These are phyloP conservation scores for Morbakka virulenta DNA, from an alignment of 30 jellyfish, hydroid and myxozoan species.

Conservation along the genomic window DNA sequence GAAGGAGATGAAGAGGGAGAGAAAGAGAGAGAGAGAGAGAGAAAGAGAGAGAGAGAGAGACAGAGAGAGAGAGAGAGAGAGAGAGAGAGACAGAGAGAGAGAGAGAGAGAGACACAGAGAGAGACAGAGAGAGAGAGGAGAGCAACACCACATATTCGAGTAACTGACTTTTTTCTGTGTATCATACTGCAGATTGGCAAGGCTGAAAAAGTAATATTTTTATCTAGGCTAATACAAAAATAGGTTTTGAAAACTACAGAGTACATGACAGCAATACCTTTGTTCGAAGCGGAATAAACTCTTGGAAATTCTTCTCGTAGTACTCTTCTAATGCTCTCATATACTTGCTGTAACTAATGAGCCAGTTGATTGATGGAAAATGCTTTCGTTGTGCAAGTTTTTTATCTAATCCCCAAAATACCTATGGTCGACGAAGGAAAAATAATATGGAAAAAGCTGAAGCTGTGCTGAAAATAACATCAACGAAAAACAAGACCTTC, in stretches of 20 bases:
- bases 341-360: conserved; percentile 95
- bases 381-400: conserved; percentile 99
- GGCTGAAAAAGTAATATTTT: no score
- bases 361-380: conserved; percentile 99
- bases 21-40: no score
- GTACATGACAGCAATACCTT: conserved; percentile 52
- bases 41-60: no score
- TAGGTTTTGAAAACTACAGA: not conserved
- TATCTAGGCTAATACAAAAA: no score
- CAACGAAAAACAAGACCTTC: not conserved
- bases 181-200: no score
- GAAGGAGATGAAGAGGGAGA: no score
- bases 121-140: no score
- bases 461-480: not conserved
- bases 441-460: not conserved
- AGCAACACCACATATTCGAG: no score
- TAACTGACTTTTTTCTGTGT: no score
- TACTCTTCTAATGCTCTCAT: conserved; percentile 96
- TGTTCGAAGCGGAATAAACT: conserved; percentile 91
- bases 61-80: no score
- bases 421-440: conserved; percentile 54
- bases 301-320: conserved; percentile 83
- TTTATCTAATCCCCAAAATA: conserved; percentile 99
- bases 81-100: no score
- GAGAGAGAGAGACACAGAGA: no score